These are phyloP conservation scores for Thereva nobilitata DNA, from an alignment of 2,888 invertebrate genomes.

Conservation along the genomic window DNA sequence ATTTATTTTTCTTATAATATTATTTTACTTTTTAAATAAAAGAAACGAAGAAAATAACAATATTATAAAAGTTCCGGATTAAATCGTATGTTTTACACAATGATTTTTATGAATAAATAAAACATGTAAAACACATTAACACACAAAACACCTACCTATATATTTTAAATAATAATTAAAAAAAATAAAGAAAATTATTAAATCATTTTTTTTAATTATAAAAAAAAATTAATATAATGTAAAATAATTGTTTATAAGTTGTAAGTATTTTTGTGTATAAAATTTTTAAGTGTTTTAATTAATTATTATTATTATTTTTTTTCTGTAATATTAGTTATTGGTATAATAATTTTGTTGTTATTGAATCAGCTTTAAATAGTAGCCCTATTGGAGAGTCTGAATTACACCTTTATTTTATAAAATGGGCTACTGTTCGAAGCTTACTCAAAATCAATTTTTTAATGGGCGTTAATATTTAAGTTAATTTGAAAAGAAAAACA, in stretches of 20 bases:
- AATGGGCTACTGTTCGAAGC: constrained; percentile 40
- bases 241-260: constrained; percentile 23
- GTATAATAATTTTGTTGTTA: constrained; percentile 31
- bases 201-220: constrained; percentile 10
- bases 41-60: no score
- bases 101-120: constrained; percentile 14
- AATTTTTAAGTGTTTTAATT: constrained; percentile 7
- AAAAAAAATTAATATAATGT: constrained; percentile 13
- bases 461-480: no score
- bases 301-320: constrained; percentile 22
- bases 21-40: constrained; percentile 25
- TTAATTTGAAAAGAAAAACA: no score
- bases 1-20: constrained; percentile 27
- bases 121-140: not conserved
- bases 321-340: constrained; percentile 4
- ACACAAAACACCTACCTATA: not conserved
- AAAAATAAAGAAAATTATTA: no score
- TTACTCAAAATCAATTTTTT: no score
- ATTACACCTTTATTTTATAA: constrained; percentile 57
- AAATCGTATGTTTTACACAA: not conserved
- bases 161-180: not conserved
- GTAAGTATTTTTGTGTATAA: constrained; percentile 12
- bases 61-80: constrained; percentile 19
- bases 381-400: constrained; percentile 53
- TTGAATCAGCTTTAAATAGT: constrained; percentile 34